phyloP scores from a whole-genome alignment of 2,888 invertebrate genomes.

The Ferrisia virgata region DNA sequence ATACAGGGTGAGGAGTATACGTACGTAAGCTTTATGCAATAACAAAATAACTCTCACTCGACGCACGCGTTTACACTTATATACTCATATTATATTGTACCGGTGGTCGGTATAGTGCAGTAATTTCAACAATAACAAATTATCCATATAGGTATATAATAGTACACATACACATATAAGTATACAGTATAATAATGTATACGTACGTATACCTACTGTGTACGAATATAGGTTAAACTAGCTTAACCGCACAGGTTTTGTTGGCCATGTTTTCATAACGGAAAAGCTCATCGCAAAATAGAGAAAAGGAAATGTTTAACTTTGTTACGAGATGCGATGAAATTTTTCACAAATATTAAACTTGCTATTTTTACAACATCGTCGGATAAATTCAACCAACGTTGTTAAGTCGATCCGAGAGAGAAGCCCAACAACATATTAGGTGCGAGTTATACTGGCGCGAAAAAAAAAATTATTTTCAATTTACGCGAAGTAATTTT shows the following conservation, averaged over 20 bases:
- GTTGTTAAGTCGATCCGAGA: background rate
- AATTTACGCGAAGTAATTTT: background rate
- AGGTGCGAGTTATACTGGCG: background rate
- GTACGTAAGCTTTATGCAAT: background rate
- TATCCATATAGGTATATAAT: background rate
- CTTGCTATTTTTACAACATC: background rate
- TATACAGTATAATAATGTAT: no score
- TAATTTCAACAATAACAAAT: slow-evolving; percentile 14
- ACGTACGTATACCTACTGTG: no score
- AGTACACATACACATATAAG: background rate
- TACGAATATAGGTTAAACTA: background rate
- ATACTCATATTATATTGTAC: background rate
- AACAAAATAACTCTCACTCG: background rate
- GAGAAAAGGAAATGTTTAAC: background rate
- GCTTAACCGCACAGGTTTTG: background rate
- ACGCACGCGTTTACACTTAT: no score
- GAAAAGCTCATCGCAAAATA: background rate
- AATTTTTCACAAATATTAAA: slow-evolving; percentile 15
- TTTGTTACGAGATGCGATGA: background rate
- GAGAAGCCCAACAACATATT: background rate
- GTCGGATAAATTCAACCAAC: background rate
- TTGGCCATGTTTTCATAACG: background rate
- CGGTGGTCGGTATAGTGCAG: background rate
- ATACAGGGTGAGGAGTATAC: no score
- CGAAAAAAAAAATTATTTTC: background rate